Conservation (phyloP, 2,797 vertebrate species). For the Eurystomus glaucurus region DNA sequence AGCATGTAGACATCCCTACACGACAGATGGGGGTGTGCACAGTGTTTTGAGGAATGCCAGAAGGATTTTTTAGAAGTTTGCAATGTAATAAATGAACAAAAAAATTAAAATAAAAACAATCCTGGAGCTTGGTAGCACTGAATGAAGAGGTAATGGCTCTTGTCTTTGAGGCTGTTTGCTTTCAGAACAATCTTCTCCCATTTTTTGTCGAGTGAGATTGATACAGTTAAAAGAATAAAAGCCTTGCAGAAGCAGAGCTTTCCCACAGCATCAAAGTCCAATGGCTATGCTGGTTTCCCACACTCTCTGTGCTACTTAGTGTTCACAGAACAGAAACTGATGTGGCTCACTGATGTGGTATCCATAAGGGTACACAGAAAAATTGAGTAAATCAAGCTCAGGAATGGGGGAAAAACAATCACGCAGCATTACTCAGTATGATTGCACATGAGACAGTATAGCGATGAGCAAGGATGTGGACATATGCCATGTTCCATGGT, state of each 20-base stretch:
- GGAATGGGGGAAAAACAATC: background rate
- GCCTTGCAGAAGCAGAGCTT: background rate
- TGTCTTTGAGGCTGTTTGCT: background rate
- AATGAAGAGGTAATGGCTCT: background rate
- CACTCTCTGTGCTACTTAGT: background rate
- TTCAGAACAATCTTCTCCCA: background rate
- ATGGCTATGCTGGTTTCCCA: background rate
- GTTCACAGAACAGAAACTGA: background rate
- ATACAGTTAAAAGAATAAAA: background rate
- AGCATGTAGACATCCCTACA: background rate
- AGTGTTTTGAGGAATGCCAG: background rate
- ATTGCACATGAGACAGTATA: background rate
- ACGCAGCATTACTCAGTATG: background rate
- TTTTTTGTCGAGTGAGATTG: background rate
- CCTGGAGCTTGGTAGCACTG: background rate
- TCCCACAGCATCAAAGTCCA: background rate
- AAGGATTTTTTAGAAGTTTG: background rate
- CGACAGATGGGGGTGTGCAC: background rate
- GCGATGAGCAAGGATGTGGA: background rate
- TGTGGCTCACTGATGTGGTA: fast-evolving
- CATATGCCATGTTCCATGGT: background rate
- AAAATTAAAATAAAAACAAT: background rate
- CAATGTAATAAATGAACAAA: background rate
- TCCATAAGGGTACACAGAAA: background rate
- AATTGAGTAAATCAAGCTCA: background rate